phyloP scores from a whole-genome alignment of 2,113 vertebrate genomes.

The Elachura formosa region DNA sequence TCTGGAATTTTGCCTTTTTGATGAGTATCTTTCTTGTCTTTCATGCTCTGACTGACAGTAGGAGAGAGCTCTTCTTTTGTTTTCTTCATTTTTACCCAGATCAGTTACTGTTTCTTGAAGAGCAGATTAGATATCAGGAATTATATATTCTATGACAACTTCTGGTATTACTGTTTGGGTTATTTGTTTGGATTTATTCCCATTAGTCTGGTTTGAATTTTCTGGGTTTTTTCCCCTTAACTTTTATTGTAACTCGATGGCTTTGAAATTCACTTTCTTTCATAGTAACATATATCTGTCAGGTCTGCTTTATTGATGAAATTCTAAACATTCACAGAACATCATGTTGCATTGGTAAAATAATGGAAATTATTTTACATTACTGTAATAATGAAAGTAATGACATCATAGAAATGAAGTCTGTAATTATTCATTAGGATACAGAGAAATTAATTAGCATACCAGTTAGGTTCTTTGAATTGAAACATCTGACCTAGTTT shows the following conservation, averaged over 20 bases:
- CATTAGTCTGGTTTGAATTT: not conserved
- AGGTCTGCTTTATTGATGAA: not conserved
- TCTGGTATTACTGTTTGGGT: not conserved
- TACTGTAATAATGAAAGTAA: not conserved
- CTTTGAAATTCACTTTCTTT: not conserved
- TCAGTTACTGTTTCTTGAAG: not conserved
- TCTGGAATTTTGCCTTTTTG: not conserved
- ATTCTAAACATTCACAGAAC: not conserved
- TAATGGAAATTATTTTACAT: not conserved
- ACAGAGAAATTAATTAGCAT: not conserved
- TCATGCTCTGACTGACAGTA: not conserved
- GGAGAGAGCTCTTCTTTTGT: not conserved
- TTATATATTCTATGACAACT: not conserved
- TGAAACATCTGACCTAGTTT: not conserved
- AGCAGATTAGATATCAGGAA: not conserved
- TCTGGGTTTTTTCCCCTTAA: rapidly evolving
- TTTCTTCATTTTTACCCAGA: not conserved
- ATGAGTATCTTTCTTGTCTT: not conserved
- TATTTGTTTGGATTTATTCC: not conserved
- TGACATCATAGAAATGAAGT: not conserved
- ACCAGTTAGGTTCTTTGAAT: not conserved
- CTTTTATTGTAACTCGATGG: not conserved
- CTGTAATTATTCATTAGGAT: not conserved
- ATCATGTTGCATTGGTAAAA: not conserved
- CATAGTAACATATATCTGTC: not conserved